phyloP scores from a whole-genome alignment of 2,797 vertebrate species.

The Hylomyscus alleni region DNA sequence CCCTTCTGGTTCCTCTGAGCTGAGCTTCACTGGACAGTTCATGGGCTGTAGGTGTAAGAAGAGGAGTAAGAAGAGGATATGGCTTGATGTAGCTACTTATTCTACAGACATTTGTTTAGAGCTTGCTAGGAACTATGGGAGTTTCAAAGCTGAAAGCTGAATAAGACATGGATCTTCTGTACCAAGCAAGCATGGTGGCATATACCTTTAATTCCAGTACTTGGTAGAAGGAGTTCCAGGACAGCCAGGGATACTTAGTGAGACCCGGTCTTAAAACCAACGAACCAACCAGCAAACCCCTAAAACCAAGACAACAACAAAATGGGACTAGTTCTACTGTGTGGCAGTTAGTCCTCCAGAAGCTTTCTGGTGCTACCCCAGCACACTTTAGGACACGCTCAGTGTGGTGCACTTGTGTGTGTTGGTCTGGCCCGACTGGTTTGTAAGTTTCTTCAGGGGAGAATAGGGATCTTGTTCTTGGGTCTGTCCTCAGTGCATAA shows the following conservation, averaged over 20 bases:
- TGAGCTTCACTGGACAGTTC: neutral
- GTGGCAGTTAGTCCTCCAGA: neutral
- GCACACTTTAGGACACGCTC: neutral
- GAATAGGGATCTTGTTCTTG: neutral
- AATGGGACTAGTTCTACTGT: neutral
- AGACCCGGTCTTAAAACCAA: neutral
- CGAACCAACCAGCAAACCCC: neutral
- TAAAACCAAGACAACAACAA: neutral
- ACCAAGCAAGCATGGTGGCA: neutral
- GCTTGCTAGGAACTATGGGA: neutral
- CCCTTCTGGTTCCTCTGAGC: neutral
- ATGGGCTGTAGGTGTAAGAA: neutral
- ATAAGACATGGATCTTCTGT: neutral
- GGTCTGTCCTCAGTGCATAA: neutral
- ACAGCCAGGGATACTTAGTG: neutral
- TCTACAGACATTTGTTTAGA: slow-evolving; percentile 19
- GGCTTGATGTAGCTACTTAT: slow-evolving; percentile 9
- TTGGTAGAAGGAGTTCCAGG: neutral
- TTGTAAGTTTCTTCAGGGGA: neutral
- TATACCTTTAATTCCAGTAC: neutral
- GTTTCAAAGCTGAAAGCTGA: neutral
- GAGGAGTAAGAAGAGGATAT: neutral
- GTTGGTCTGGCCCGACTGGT: neutral
- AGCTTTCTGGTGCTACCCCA: neutral
- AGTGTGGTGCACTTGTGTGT: neutral